phyloP scores from a whole-genome alignment of 2,797 vertebrate genomes.

The Buceros bicornis region DNA sequence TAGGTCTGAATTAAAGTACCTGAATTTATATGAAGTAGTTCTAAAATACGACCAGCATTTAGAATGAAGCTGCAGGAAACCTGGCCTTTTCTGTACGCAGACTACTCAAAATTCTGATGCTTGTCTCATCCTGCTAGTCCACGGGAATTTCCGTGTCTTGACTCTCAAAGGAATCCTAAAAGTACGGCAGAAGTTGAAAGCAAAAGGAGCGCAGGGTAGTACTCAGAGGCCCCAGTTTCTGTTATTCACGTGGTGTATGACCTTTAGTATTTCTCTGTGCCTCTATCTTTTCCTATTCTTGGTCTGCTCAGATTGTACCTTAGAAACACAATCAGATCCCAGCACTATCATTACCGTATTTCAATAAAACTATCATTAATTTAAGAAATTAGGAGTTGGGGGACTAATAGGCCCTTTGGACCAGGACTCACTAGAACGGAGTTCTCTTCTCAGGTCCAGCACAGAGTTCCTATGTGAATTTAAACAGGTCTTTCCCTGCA shows the following conservation, averaged over 20 bases:
- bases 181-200: background rate
- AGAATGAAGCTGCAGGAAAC: background rate
- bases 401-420: background rate
- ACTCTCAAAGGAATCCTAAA: slow-evolving; percentile 35
- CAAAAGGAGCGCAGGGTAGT: background rate
- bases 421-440: background rate
- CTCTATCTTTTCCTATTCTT: background rate
- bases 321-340: background rate
- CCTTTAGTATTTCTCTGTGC: slow-evolving; percentile 15
- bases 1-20: background rate
- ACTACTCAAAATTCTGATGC: background rate
- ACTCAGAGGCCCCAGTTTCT: background rate
- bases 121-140: background rate
- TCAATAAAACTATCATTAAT: background rate
- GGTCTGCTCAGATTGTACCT: background rate
- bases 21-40: background rate
- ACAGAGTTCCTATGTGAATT: background rate
- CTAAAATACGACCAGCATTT: background rate
- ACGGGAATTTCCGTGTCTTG: background rate
- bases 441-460: background rate
- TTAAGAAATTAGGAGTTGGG: background rate
- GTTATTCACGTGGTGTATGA: background rate
- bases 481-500: background rate
- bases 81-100: background rate
- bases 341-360: background rate